Percentiles rank a stretch among this genome's conserved stretches.
Evolutionary conservation across 2,888 invertebrate genomes (phyloP).

Genomic region (Lagria hirta): DNA sequence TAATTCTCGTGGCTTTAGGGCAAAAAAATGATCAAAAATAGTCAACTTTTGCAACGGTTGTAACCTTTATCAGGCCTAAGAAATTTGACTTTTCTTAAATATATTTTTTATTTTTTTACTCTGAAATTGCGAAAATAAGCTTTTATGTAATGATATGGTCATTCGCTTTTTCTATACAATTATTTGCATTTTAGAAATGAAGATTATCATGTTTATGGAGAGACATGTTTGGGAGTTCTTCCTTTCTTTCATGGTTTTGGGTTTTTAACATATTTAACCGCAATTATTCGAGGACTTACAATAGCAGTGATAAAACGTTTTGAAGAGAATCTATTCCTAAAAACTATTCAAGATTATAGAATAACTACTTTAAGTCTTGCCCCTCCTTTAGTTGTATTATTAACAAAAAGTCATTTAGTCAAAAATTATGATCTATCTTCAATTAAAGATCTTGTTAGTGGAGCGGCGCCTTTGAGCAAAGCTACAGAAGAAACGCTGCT

Average conservation of each 20-base stretch:
- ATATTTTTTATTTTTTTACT: too few relatives aligned
- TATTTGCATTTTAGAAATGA: too few relatives aligned
- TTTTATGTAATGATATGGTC: too few relatives aligned
- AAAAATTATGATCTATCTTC: slow-evolving; percentile 74
- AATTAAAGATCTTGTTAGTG: slow-evolving; percentile 67
- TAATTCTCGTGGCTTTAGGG: too few relatives aligned
- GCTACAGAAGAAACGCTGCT: slow-evolving; percentile 64
- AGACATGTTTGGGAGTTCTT: slow-evolving; percentile 37
- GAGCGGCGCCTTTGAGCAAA: slow-evolving; percentile 77
- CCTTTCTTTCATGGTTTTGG: slow-evolving; percentile 44
- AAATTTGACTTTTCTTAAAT: too few relatives aligned
- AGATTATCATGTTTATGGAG: too few relatives aligned
- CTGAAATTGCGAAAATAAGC: too few relatives aligned
- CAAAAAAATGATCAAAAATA: too few relatives aligned
- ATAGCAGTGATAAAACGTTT: slow-evolving; percentile 39
- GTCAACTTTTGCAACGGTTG: too few relatives aligned
- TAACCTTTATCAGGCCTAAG: too few relatives aligned
- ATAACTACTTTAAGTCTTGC: slow-evolving; percentile 70
- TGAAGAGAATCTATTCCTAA: slow-evolving; percentile 61
- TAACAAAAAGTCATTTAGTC: slow-evolving; percentile 78
- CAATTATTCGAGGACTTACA: slow-evolving; percentile 31
- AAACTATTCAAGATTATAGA: slow-evolving; percentile 68
- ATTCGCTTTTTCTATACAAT: too few relatives aligned
- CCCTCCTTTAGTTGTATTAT: slow-evolving; percentile 78
- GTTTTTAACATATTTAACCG: slow-evolving; percentile 31